These are phyloP conservation scores for Anthophora plumipes DNA, from an alignment of 2,888 invertebrate genomes.

Conservation along the genomic window DNA sequence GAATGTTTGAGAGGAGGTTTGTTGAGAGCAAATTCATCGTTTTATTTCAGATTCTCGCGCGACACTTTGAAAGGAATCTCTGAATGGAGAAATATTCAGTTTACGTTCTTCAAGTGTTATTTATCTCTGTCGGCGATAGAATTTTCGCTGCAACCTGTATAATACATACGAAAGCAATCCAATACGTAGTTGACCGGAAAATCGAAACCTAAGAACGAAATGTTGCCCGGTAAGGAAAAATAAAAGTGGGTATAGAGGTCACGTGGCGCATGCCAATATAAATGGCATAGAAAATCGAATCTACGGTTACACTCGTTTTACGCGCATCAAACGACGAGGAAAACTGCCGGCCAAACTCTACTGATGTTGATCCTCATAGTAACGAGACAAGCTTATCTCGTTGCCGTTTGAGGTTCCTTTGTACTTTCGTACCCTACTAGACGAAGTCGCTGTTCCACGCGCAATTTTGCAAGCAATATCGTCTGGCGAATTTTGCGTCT, in stretches of 20 bases:
- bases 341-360: constrained; percentile 50
- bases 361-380: constrained; percentile 53
- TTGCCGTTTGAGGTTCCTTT: constrained; percentile 68
- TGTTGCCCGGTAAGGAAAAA: constrained; percentile 25
- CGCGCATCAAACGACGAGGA: constrained; percentile 55
- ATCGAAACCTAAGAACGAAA: constrained; percentile 40
- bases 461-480: constrained; percentile 65
- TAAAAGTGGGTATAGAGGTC: constrained; percentile 8
- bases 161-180: background rate
- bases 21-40: too few species aligned
- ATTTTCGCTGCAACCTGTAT: background rate
- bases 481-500: constrained; percentile 64
- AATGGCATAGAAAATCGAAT: constrained; percentile 49
- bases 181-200: constrained; percentile 36
- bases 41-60: too few species aligned
- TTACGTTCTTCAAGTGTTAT: too few species aligned
- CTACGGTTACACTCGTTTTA: constrained; percentile 54
- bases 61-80: too few species aligned
- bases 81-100: background rate
- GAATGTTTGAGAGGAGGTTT: too few species aligned
- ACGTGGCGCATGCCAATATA: constrained; percentile 49
- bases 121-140: background rate
- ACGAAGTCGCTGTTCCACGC: constrained; percentile 57
- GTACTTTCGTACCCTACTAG: constrained; percentile 56
- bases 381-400: constrained; percentile 64